Conservation (phyloP, 2,888 invertebrate species). For the Eupeodes luniger region DNA sequence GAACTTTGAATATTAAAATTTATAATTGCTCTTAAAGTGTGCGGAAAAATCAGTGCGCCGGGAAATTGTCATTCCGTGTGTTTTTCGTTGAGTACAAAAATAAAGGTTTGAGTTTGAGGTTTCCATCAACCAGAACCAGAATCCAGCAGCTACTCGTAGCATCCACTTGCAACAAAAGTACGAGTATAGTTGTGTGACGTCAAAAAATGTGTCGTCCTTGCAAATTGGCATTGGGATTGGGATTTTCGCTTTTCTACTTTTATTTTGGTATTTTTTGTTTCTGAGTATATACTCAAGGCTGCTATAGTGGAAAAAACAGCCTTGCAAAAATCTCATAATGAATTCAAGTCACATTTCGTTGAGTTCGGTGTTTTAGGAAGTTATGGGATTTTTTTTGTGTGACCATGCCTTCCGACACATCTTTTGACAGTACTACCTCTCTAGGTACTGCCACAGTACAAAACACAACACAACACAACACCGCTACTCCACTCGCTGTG, state of each 20-base stretch:
- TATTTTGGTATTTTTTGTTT: constrained; percentile 14
- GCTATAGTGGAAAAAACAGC: constrained; percentile 35
- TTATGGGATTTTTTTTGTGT: constrained; percentile 70
- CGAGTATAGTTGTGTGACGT: constrained; percentile 45
- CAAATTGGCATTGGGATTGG: constrained; percentile 40
- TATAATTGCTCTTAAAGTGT: constrained; percentile 77
- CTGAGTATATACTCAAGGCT: constrained; percentile 36
- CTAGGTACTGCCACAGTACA: constrained; percentile 18
- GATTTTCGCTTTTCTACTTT: constrained; percentile 38
- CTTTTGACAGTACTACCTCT: constrained; percentile 52
- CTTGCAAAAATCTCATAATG: constrained; percentile 68
- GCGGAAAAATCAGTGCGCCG: constrained; percentile 75
- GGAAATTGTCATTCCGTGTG: constrained; percentile 73
- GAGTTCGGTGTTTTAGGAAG: constrained; percentile 77
- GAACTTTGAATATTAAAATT: constrained; percentile 76
- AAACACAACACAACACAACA: constrained; percentile 4
- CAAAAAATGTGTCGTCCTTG: constrained; percentile 72
- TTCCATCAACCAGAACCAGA: neutral
- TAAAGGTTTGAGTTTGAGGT: constrained; percentile 3
- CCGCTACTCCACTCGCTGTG: constrained; percentile 1
- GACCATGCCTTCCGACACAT: constrained; percentile 61
- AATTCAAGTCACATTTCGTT: constrained; percentile 76
- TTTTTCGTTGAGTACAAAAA: neutral
- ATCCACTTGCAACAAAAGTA: neutral
- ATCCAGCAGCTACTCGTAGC: too few species aligned